Evolutionary conservation across 2,888 invertebrate species (phyloP), one percentile per base, ranked within the genome.

Genomic region (Anarsia innoxiella): DNA sequence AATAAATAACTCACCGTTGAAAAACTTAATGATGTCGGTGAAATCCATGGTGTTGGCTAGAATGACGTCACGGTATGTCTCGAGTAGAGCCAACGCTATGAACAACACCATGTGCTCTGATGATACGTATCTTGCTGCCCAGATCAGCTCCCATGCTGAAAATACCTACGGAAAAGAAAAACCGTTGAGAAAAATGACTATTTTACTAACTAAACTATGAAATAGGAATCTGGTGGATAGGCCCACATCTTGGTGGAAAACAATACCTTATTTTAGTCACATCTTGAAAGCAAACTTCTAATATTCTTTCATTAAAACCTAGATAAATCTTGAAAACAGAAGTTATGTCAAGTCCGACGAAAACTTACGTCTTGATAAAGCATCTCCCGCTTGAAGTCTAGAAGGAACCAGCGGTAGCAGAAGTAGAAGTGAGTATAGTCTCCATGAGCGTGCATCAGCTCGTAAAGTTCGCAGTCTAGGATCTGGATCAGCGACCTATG

Each of bases 351-450:
- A n/a, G n/a, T n/a, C n/a, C n/a, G 6, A 19, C 19, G 10, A 30
- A 2, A 14, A 57, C 77, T 77, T 35, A 97, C 95, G 66, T 97
- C 97, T 45, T 95, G 92, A 64, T 98, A 97, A 11, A 94, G 86
- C 48, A 98, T 82, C 72, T 98, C 97, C 66, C 97, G 84, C 72
- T 98, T 98, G 68, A 98, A 98, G 77, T 98, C 97, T 36, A 98
- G 86, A 46, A 98, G 86, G 84, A 97, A 97, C 97, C 97, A 97
- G 28, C 97, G 92, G 74, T 98, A 98, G 75, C 96, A 96, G 80
- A 97, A 98, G 79, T 97, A 98, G 78, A 98, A 96, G 71, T 98
- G 97, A 2, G 96, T 97, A 78, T 96, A 97, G 75, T 98, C 97
- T 0, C 96, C 96, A 70, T 96, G 94, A 35, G 94, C 93, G 61